Conservation (phyloP, 2,888 invertebrate species). For the Drosophila birchii region DNA sequence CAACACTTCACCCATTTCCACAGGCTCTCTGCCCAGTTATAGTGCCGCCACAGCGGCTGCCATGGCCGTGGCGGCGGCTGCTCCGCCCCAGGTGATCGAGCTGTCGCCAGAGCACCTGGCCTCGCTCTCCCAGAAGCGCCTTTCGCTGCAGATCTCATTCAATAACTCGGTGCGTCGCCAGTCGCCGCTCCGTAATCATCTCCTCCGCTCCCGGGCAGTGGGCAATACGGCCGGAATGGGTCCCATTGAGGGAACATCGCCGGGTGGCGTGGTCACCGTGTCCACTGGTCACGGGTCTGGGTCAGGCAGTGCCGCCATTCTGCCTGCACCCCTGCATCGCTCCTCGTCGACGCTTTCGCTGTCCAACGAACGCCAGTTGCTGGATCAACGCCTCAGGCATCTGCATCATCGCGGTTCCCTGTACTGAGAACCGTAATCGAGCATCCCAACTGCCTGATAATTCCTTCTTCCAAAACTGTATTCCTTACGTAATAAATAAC, state of each 20-base stretch:
- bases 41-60: slow-evolving; percentile 60
- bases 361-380: slow-evolving; percentile 72
- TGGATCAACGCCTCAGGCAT: slow-evolving; percentile 76
- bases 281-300: slow-evolving; percentile 9
- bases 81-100: slow-evolving; percentile 81
- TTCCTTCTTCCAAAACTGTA: slow-evolving; percentile 19
- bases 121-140: slow-evolving; percentile 82
- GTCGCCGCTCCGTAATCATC: slow-evolving; percentile 79
- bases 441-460: slow-evolving; percentile 44
- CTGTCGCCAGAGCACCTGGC: slow-evolving; percentile 83
- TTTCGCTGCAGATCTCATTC: slow-evolving; percentile 84
- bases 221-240: slow-evolving; percentile 62
- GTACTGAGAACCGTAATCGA: slow-evolving; percentile 54
- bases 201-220: slow-evolving; percentile 79
- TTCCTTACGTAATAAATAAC: slow-evolving; percentile 17
- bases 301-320: slow-evolving; percentile 23
- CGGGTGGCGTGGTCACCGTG: slow-evolving; percentile 27
- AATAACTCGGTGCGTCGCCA: slow-evolving; percentile 78
- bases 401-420: slow-evolving; percentile 83
- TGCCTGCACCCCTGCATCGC: slow-evolving; percentile 80
- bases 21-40: slow-evolving; percentile 60
- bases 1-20: slow-evolving; percentile 45
- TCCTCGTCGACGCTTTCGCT: slow-evolving; percentile 77
- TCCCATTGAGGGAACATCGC: slow-evolving; percentile 39
- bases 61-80: slow-evolving; percentile 46